These are phyloP conservation scores for Procambarus clarkii DNA, from an alignment of 1,140 invertebrate species.

Conservation along the genomic window DNA sequence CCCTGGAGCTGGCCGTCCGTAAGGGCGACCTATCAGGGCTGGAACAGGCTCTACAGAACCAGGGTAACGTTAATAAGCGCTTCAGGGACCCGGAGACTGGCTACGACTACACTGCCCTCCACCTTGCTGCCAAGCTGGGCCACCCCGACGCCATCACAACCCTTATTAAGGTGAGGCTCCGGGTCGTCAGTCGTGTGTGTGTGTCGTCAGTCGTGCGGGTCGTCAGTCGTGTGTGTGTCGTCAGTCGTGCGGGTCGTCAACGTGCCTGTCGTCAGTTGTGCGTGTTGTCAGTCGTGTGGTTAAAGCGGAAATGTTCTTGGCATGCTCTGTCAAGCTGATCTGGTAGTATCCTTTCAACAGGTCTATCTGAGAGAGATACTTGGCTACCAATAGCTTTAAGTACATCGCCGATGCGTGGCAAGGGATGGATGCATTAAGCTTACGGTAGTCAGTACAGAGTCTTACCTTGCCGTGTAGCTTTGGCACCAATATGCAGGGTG, in stretches of 20 bases:
- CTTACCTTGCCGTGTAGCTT: too few relatives aligned
- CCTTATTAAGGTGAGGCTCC: conserved; percentile 30
- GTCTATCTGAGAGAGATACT: too few relatives aligned
- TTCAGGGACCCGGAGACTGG: conserved; percentile 21
- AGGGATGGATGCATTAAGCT: too few relatives aligned
- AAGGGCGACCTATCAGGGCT: conserved; percentile 21
- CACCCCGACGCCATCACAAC: background rate
- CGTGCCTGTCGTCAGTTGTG: background rate
- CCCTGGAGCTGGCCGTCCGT: conserved; percentile 33
- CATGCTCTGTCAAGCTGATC: too few relatives aligned
- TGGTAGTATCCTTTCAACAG: too few relatives aligned
- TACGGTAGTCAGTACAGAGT: too few relatives aligned
- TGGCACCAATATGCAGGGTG: too few relatives aligned
- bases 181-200: too few relatives aligned
- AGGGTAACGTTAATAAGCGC: conserved; percentile 49
- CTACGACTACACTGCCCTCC: conserved; percentile 31
- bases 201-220: background rate
- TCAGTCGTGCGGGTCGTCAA: background rate
- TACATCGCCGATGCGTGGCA: too few relatives aligned
- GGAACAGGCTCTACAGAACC: conserved; percentile 34
- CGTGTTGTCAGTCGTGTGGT: background rate
- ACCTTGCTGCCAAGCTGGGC: conserved; percentile 47
- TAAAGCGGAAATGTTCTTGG: too few relatives aligned
- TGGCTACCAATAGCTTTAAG: too few relatives aligned
- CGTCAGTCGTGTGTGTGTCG: background rate